Evolutionary conservation across 1,140 invertebrate species (phyloP).

Genomic region (Nomia melanderi): DNA sequence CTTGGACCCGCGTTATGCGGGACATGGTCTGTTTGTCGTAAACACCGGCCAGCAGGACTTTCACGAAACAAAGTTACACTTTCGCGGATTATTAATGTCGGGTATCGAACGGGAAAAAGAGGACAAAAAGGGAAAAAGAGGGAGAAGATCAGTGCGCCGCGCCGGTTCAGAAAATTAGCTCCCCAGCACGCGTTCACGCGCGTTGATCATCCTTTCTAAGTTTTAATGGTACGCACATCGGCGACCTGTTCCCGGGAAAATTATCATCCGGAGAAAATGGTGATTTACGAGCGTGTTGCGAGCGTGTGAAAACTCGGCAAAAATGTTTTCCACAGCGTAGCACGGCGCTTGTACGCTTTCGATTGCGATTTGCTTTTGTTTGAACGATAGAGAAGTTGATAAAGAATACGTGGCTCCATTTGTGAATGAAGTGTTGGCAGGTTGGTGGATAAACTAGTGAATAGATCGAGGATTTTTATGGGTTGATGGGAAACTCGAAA

Average conservation of each 20-base stretch:
- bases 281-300: not conserved
- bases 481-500: too few species aligned
- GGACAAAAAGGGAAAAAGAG: not conserved
- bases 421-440: too few species aligned
- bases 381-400: not conserved
- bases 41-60: slow-evolving; percentile 18
- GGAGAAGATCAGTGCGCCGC: too few species aligned
- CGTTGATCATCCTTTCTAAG: not conserved
- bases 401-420: too few species aligned
- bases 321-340: not conserved
- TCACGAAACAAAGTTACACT: slow-evolving; percentile 22
- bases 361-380: not conserved
- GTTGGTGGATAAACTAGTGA: too few species aligned
- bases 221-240: not conserved
- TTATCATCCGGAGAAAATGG: slow-evolving; percentile 9
- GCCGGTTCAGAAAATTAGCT: not conserved
- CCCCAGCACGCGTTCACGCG: not conserved
- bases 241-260: not conserved
- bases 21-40: slow-evolving; percentile 21
- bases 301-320: not conserved
- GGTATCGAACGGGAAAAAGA: too few species aligned
- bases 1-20: not conserved
- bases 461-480: too few species aligned
- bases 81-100: slow-evolving; percentile 24
- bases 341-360: not conserved